phyloP scores from a whole-genome alignment of 2,888 invertebrate species.

The Chloromyia formosa region DNA sequence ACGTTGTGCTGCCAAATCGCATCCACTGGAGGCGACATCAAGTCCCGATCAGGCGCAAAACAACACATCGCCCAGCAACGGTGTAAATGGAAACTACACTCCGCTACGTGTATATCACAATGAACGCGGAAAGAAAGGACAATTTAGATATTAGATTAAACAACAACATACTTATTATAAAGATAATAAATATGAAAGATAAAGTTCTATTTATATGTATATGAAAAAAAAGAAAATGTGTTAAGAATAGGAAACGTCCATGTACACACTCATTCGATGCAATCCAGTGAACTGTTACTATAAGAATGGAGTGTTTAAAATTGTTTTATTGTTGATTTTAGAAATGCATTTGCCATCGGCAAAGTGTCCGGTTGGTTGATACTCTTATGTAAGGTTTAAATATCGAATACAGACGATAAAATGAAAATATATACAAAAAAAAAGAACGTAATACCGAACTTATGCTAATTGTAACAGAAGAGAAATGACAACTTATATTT shows the following conservation, averaged over 20 bases:
- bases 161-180: neutral
- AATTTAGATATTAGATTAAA: conserved; percentile 76
- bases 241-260: neutral
- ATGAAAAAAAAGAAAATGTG: neutral
- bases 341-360: neutral
- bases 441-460: neutral
- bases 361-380: neutral
- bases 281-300: neutral
- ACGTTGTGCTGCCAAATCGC: conserved; percentile 74
- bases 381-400: neutral
- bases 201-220: neutral
- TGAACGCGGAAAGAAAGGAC: conserved; percentile 80
- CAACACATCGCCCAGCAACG: conserved; percentile 63
- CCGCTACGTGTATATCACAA: conserved; percentile 84
- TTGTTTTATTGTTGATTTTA: conserved; percentile 6
- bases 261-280: neutral
- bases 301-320: neutral
- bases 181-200: neutral
- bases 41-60: conserved; percentile 64
- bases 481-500: neutral
- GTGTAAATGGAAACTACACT: conserved; percentile 76
- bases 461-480: neutral
- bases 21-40: conserved; percentile 68
- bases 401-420: neutral
- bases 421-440: no score